phyloP scores from a whole-genome alignment of 2,888 invertebrate genomes.

The Venusia cambrica region DNA sequence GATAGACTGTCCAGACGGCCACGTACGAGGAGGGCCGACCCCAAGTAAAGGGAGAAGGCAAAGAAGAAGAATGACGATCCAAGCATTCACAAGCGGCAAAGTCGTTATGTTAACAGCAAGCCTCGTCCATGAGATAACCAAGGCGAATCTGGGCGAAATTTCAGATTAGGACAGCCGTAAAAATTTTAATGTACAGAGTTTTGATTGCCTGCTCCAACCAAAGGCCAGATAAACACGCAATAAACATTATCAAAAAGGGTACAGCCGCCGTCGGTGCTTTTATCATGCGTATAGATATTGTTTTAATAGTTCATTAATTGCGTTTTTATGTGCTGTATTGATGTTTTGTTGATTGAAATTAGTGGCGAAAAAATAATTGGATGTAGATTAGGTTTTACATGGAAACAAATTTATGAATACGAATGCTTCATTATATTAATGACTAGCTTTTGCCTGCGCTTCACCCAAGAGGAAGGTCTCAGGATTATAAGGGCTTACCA shows the following conservation, averaged over 20 bases:
- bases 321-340: slow-evolving; percentile 52
- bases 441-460: no score
- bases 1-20: no score
- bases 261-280: slow-evolving; percentile 38
- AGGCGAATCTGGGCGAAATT: slow-evolving; percentile 72
- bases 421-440: no score
- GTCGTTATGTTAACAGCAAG: slow-evolving; percentile 33
- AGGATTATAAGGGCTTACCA: no score
- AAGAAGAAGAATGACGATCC: no score
- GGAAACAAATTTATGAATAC: no score
- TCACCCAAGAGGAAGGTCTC: no score
- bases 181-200: slow-evolving; percentile 49
- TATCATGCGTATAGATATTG: slow-evolving; percentile 44
- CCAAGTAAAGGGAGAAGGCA: no score
- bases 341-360: slow-evolving; percentile 19
- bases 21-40: no score
- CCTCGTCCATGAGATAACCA: slow-evolving; percentile 38
- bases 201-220: slow-evolving; percentile 45
- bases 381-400: slow-evolving; percentile 3
- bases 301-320: slow-evolving; percentile 63
- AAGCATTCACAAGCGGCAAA: no score
- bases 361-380: slow-evolving; percentile 3
- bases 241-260: slow-evolving; percentile 44
- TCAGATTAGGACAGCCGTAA: slow-evolving; percentile 69
- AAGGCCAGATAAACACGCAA: slow-evolving; percentile 44